Percentiles rank a stretch among this genome's conserved stretches.
Conservation (phyloP, 2,113 vertebrate species). For the Ceyx melanurus region DNA sequence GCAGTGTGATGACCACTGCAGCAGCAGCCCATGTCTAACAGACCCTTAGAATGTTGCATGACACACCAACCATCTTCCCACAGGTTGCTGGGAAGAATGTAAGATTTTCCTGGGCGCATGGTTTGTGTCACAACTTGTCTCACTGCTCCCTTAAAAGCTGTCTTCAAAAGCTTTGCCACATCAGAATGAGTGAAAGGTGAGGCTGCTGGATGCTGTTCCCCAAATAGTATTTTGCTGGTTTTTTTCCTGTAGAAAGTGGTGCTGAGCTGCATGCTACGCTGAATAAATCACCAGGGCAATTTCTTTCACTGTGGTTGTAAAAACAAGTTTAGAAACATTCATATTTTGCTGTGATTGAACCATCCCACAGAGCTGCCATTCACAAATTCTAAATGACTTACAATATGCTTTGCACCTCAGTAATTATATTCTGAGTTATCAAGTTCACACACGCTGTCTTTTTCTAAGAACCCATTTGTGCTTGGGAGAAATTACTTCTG, state of each 20-base stretch:
- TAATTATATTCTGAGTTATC: slow-evolving; percentile 36
- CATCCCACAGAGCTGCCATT: slow-evolving; percentile 10
- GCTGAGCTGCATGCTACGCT: background rate
- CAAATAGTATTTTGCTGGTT: background rate
- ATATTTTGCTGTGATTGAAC: slow-evolving; percentile 7
- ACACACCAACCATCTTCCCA: background rate
- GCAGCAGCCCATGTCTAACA: background rate
- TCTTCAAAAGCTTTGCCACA: background rate
- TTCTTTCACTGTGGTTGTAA: background rate
- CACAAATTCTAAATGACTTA: slow-evolving; percentile 38
- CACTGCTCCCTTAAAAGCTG: background rate
- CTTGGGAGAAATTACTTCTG: slow-evolving; percentile 45
- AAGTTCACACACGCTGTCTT: background rate
- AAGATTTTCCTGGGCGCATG: background rate
- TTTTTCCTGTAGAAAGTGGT: background rate
- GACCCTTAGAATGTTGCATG: background rate
- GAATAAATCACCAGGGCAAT: background rate
- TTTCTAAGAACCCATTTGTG: background rate
- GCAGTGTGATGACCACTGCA: background rate
- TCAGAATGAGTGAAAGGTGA: background rate
- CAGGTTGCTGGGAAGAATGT: background rate
- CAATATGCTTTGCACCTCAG: slow-evolving; percentile 1
- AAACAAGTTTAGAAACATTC: slow-evolving; percentile 23
- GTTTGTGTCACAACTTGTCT: background rate
- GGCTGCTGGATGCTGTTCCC: background rate